Evolutionary conservation across 2,113 vertebrate species (phyloP), one percentile per base, ranked within the genome.

Genomic region (Gymnocephalus cernua): DNA sequence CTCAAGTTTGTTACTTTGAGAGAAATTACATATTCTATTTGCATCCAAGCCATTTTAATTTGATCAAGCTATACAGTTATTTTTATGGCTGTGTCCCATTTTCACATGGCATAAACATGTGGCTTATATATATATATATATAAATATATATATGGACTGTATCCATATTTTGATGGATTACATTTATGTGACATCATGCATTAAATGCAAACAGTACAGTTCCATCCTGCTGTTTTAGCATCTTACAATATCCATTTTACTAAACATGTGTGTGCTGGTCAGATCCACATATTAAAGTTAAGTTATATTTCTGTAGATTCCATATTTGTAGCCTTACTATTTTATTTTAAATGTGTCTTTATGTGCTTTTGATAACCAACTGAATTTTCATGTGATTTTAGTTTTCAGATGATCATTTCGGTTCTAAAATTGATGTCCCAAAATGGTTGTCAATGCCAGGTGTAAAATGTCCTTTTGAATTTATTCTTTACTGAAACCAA

Each of bases 341-440:
- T 77, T 27, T 25, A 21, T 23, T 61, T 18, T n/a, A 45, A 54
- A 48, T 45, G 3, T 18, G 12, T 57, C 13, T n/a, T 19, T 12
- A 29, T 62, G 2, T 38, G 5, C 1, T n/a, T 62, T 64, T 56
- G 41, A 48, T 41, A 38, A 48, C 25, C 0, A 25, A 29, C 29
- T 51, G 21, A 57, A 62, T 56, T 14, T 56, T 4, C 3, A 51
- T 44, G 27, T 74, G 21, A 21, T 64, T 59, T 58, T 44, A 50
- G 19, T 78, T 80, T 70, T 6, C 41, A 25, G 19, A n/a, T 66
- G 21, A 11, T 21, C 14, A 32, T 44, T 8, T 67, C 21, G 57
- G 50, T 69, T 84, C 13, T 54, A 21, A n/a, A 67, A 74, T 58
- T n/a, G 2, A 66, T 74, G 69, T 44, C 12, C 25, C 47, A 62